phyloP scores from a whole-genome alignment of 2,888 invertebrate species.

The Ormyrus labotus region DNA sequence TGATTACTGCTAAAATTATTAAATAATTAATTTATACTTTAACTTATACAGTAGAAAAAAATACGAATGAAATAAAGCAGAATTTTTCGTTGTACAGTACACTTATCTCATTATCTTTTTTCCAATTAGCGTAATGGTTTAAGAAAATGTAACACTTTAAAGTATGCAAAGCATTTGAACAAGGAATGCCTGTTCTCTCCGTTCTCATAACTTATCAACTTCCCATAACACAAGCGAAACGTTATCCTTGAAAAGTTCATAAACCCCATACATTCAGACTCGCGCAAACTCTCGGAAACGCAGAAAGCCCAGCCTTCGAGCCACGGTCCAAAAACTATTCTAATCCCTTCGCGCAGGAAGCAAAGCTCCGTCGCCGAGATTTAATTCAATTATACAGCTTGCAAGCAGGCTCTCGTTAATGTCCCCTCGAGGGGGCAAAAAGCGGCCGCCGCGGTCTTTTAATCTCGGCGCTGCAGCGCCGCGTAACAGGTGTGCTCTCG shows the following conservation, averaged over 20 bases:
- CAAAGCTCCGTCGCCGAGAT: neutral
- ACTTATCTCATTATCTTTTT: too few relatives aligned
- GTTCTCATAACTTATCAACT: too few relatives aligned
- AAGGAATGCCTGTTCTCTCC: too few relatives aligned
- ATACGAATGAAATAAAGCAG: too few relatives aligned
- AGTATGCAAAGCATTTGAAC: too few relatives aligned
- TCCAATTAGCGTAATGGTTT: too few relatives aligned
- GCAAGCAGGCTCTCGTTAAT: neutral
- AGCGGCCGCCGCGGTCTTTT: neutral
- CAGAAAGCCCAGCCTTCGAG: neutral
- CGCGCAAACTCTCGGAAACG: neutral
- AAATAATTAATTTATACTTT: too few relatives aligned
- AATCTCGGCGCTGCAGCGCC: slow-evolving; percentile 3
- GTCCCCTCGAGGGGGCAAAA: neutral
- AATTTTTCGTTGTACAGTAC: too few relatives aligned
- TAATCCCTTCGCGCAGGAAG: too few relatives aligned
- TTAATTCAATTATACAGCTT: slow-evolving; percentile 9
- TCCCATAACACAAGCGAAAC: neutral
- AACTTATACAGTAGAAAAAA: too few relatives aligned
- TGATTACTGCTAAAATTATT: too few relatives aligned
- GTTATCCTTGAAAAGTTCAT: slow-evolving; percentile 2
- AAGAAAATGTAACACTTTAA: too few relatives aligned
- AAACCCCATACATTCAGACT: neutral
- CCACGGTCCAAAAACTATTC: neutral
- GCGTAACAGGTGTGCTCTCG: slow-evolving; percentile 36